Evolutionary conservation across 2,113 vertebrate species (phyloP), one percentile per base, ranked within the genome.

Genomic region (Coreoperca whiteheadi): DNA sequence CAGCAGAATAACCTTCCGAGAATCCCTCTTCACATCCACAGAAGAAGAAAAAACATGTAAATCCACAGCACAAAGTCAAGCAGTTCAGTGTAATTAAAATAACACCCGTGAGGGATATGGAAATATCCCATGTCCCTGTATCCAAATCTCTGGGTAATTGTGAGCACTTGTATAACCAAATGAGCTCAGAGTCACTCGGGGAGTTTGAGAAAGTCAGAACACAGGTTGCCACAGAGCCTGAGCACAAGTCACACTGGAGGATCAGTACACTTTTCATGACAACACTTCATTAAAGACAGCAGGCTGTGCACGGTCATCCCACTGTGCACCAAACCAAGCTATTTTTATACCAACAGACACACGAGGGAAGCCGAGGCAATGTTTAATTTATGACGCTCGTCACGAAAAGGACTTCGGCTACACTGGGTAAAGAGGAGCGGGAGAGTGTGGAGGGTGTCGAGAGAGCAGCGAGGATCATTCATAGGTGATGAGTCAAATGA

Each of bases 111-210:
- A 83, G 89, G 90, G 87, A 92, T 92, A 90, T 93, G 92, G 92
- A 94, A 91, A 93, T 90, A 92, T 90, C 89, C 90, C 71, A 51
- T 76, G 86, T 94, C 92, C 88, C 87, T 50, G 86, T 77, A 87
- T 85, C 87, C 77, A 90, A 86, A 79, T 90, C 91, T 93, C 92
- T 83, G 80, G 89, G 87, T 93, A 88, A 91, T 88, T 86, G 90
- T 86, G 85, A 91, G 91, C 89, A 89, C 92, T 92, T 92, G 92
- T 90, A 89, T 84, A 93, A 94, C 91, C 92, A 94, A 93, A 92
- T 90, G 92, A 94, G 93, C 92, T 91, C 86, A 89, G 91, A 91
- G 87, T 83, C 92, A 83, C 92, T 83, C 32, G 2, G 88, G 93
- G 91, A 92, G 91, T 87, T 77, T 48, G 92, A 92, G 84, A 86